A percentile compares a stretch with the other conserved stretches of the same genome.
phyloP scores from a whole-genome alignment of 2,113 vertebrate species.

The Leptodactylus fuscus region DNA sequence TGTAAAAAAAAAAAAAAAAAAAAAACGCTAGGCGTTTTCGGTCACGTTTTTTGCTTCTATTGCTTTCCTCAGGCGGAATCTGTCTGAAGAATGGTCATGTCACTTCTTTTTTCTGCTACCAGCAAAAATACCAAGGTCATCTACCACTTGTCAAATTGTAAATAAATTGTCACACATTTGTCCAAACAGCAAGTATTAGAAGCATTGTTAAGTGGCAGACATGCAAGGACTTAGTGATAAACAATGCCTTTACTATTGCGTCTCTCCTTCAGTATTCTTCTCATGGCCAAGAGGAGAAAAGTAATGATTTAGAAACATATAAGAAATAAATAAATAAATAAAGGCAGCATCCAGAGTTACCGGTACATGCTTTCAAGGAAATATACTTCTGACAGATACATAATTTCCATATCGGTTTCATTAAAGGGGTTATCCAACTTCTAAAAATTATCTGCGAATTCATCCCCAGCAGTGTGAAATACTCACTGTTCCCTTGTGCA shows the following conservation, averaged over 20 bases:
- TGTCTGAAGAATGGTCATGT: no score
- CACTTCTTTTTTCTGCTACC: no score
- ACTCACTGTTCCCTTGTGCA: no score
- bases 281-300: slow-evolving; percentile 8
- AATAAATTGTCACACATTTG: slow-evolving; percentile 52
- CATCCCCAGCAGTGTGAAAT: no score
- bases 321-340: background rate
- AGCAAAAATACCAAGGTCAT: slow-evolving; percentile 16
- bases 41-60: no score
- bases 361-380: background rate
- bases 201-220: slow-evolving; percentile 43
- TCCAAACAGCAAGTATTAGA: slow-evolving; percentile 33
- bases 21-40: no score
- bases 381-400: background rate
- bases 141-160: slow-evolving; percentile 4
- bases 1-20: no score
- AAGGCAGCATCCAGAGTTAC: background rate
- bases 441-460: no score
- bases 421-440: no score
- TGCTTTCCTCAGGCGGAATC: no score
- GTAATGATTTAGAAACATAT: background rate
- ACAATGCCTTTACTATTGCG: no score
- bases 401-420: background rate
- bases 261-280: background rate
- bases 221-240: slow-evolving; percentile 37